Evolutionary conservation across 2,113 vertebrate species (phyloP).

Genomic region (Etheostoma cragini): DNA sequence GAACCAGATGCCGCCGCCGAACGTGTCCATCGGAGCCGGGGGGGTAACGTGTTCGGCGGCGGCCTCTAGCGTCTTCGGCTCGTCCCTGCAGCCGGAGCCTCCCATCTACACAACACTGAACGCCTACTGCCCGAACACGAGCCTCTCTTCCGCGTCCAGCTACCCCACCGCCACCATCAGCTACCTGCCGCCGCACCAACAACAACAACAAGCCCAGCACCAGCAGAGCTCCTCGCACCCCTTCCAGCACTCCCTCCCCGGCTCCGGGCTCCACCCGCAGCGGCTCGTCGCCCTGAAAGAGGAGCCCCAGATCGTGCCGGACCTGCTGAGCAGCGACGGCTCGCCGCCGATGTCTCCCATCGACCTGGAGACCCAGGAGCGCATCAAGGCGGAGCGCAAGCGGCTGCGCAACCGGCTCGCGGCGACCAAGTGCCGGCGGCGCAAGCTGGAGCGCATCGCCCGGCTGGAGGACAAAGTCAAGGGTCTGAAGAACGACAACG

Average conservation of each 20-base stretch:
- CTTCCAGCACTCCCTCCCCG: slow-evolving; percentile 76
- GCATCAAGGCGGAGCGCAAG: slow-evolving; percentile 93
- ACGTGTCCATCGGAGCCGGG: slow-evolving; percentile 89
- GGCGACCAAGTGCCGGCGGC: slow-evolving; percentile 92
- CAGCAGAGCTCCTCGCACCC: slow-evolving; percentile 67
- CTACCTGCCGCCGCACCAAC: slow-evolving; percentile 87
- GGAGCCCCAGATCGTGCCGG: slow-evolving; percentile 92
- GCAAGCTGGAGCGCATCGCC: slow-evolving; percentile 94
- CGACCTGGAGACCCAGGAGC: slow-evolving; percentile 92
- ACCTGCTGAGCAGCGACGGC: slow-evolving; percentile 88
- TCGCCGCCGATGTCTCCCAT: slow-evolving; percentile 92
- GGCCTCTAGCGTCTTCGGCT: slow-evolving; percentile 86
- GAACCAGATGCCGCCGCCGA: slow-evolving; percentile 92
- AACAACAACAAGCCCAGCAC: slow-evolving; percentile 72
- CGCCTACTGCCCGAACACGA: slow-evolving; percentile 85
- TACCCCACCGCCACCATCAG: slow-evolving; percentile 84
- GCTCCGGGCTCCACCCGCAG: slow-evolving; percentile 72
- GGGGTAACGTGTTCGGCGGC: slow-evolving; percentile 84
- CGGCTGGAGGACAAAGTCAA: slow-evolving; percentile 94
- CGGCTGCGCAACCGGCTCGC: slow-evolving; percentile 91
- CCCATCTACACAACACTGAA: slow-evolving; percentile 93
- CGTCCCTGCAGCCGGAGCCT: slow-evolving; percentile 86
- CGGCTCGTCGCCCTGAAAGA: slow-evolving; percentile 88
- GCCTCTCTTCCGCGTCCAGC: slow-evolving; percentile 81
- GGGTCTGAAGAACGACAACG: slow-evolving; percentile 91